These are phyloP conservation scores for Auanema freiburgensis DNA, from an alignment of 2,888 invertebrate species.

Conservation along the genomic window DNA sequence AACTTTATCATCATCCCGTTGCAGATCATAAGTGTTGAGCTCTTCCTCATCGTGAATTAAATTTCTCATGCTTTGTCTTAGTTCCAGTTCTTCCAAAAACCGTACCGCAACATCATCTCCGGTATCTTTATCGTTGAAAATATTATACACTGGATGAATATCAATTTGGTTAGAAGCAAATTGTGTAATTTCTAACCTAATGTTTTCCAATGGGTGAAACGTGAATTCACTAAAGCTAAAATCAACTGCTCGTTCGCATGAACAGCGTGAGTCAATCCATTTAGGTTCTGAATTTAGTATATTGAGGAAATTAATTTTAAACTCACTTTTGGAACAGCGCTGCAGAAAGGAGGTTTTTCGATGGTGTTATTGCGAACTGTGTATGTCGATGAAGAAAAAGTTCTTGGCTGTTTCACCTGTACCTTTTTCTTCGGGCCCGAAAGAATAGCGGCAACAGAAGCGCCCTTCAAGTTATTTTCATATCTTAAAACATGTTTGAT, in stretches of 20 bases:
- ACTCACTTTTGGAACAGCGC: background rate
- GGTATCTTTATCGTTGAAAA: background rate
- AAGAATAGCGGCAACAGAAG: no score
- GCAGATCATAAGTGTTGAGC: no score
- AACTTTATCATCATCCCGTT: no score
- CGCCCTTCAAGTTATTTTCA: no score
- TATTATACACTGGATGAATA: background rate
- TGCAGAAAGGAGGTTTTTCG: conserved; percentile 1
- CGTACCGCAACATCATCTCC: conserved; percentile 3
- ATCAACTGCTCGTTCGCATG: conserved; percentile 2
- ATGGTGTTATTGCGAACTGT: no score
- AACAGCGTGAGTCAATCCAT: background rate
- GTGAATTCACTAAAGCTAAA: background rate
- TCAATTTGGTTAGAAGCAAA: background rate
- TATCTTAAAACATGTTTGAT: background rate
- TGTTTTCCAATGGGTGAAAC: conserved; percentile 1
- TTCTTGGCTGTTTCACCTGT: no score
- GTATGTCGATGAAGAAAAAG: no score
- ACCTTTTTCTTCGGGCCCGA: no score
- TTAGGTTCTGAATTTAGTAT: no score
- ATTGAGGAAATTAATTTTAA: background rate
- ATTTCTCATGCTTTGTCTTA: background rate
- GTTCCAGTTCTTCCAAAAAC: background rate
- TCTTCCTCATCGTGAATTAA: no score
- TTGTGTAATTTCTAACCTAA: background rate